Conservation (phyloP, 2,888 invertebrate species). For the Priocnemis perturbator region DNA sequence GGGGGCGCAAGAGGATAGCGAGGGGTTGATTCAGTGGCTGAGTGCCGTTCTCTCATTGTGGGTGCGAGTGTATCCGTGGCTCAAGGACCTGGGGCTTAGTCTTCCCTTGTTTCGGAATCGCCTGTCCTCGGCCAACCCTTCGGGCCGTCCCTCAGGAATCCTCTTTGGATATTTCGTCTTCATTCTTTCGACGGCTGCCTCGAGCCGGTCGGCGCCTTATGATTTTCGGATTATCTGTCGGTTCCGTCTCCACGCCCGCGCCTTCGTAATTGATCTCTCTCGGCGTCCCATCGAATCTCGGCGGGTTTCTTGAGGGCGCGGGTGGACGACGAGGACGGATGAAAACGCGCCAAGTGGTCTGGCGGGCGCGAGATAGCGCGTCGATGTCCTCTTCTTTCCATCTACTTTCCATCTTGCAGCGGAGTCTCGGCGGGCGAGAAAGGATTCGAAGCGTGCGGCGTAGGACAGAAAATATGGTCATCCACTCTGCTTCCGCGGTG, state of each 20-base stretch:
- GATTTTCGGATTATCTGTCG: slow-evolving; percentile 8
- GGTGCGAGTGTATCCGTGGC: slow-evolving; percentile 55
- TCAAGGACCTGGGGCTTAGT: slow-evolving; percentile 54
- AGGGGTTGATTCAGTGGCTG: slow-evolving; percentile 63
- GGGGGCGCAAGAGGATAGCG: slow-evolving; percentile 38
- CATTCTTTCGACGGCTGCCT: slow-evolving; percentile 17
- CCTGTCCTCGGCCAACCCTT: slow-evolving; percentile 37
- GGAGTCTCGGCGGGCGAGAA: too few relatives aligned
- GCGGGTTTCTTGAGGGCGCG: too few relatives aligned
- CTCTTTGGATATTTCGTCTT: slow-evolving; percentile 26
- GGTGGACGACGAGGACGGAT: too few relatives aligned
- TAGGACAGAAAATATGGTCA: too few relatives aligned
- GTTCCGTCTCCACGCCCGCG: background rate
- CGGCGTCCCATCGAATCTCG: too few relatives aligned
- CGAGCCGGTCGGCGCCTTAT: slow-evolving; percentile 3
- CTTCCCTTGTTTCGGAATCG: slow-evolving; percentile 37
- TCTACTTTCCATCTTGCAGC: too few relatives aligned
- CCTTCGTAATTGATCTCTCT: slow-evolving; percentile 20
- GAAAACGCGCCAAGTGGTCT: too few relatives aligned
- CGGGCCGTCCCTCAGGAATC: slow-evolving; percentile 37
- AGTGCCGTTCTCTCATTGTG: slow-evolving; percentile 63
- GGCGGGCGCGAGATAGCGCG: too few relatives aligned
- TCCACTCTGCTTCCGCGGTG: too few relatives aligned
- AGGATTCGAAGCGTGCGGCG: too few relatives aligned
- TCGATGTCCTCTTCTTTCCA: too few relatives aligned